These are phyloP conservation scores for Galerucella calmariensis DNA, from an alignment of 2,888 invertebrate genomes.

Conservation along the genomic window DNA sequence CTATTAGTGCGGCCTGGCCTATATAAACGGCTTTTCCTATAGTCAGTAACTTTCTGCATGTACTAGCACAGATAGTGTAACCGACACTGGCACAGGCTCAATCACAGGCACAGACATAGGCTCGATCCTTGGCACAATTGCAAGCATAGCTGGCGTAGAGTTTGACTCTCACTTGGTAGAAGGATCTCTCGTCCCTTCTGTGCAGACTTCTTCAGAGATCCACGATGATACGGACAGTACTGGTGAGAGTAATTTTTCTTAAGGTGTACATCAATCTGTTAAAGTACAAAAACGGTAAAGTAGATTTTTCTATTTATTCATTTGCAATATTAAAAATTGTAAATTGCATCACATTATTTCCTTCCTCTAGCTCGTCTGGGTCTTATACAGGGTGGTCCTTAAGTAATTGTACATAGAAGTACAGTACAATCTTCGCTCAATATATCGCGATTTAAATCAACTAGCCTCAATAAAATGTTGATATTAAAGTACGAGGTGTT, in stretches of 20 bases:
- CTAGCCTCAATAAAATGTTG: no score
- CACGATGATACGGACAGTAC: conserved; percentile 53
- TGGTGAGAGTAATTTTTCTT: conserved; percentile 61
- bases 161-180: conserved; percentile 60
- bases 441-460: no score
- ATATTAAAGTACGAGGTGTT: no score
- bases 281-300: background rate
- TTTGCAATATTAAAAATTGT: background rate
- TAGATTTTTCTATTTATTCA: background rate
- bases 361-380: no score
- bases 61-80: conserved; percentile 54
- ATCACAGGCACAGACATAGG: conserved; percentile 54
- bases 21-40: conserved; percentile 32
- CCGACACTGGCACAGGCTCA: conserved; percentile 61
- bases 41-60: conserved; percentile 55
- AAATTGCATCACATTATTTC: no score
- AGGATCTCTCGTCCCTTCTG: conserved; percentile 65
- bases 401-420: no score
- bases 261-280: conserved; percentile 49
- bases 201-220: conserved; percentile 61
- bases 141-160: conserved; percentile 61
- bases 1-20: conserved; percentile 10
- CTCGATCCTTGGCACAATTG: conserved; percentile 58
- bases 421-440: no score
- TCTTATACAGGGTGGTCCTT: no score